phyloP scores from a whole-genome alignment of 2,113 vertebrate species.

The Amblyornis subalaris region DNA sequence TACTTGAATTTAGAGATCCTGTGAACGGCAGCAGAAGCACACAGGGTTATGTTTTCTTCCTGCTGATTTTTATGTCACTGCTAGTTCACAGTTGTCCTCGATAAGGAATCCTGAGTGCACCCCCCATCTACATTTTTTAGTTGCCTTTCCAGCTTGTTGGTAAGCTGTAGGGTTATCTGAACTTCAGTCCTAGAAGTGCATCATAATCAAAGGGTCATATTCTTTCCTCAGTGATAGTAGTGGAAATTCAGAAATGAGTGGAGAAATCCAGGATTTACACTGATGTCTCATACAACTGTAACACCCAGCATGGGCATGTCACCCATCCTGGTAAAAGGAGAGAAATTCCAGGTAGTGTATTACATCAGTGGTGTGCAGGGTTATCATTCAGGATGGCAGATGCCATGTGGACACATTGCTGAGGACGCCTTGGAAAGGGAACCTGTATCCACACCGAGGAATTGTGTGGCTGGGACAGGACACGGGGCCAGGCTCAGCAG shows the following conservation, averaged over 20 bases:
- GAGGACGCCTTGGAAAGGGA: not conserved
- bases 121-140: not conserved
- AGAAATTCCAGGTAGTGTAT: not conserved
- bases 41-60: not conserved
- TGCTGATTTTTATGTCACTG: not conserved
- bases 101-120: not conserved
- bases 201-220: not conserved
- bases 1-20: conserved; percentile 33
- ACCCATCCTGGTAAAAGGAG: not conserved
- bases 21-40: conserved; percentile 16
- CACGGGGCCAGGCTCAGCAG: not conserved
- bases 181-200: not conserved
- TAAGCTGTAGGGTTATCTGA: not conserved
- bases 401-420: not conserved
- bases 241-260: not conserved
- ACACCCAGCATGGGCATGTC: not conserved
- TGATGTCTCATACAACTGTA: rapidly evolving
- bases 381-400: not conserved
- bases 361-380: not conserved
- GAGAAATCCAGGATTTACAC: not conserved
- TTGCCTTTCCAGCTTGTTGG: not conserved
- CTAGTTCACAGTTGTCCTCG: not conserved
- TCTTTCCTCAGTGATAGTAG: not conserved
- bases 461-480: not conserved
- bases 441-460: rapidly evolving